Percentiles rank a stretch among this genome's conserved stretches.
These are phyloP conservation scores for Catocala sponsa DNA, from an alignment of 2,888 invertebrate genomes.

Conservation along the genomic window DNA sequence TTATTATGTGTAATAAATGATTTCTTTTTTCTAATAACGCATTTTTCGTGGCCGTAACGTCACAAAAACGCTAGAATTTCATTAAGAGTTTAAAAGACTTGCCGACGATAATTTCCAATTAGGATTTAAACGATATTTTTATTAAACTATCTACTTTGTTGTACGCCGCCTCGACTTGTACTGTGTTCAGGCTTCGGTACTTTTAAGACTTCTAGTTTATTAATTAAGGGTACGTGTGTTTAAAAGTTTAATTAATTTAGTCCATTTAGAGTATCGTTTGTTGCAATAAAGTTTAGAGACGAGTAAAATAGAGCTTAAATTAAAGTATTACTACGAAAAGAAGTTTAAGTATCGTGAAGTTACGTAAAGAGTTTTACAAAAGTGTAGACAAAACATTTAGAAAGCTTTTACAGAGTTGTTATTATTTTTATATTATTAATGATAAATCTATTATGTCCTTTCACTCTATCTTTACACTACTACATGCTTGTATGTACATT, in stretches of 20 bases:
- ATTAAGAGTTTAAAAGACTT: conserved; percentile 42
- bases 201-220: conserved; percentile 3
- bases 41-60: conserved; percentile 19
- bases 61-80: conserved; percentile 46
- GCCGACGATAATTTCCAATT: conserved; percentile 39
- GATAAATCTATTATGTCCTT: too few species aligned
- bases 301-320: too few species aligned
- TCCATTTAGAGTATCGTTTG: not conserved
- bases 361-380: too few species aligned
- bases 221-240: conserved; percentile 1
- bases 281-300: too few species aligned
- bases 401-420: too few species aligned
- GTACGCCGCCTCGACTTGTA: not conserved
- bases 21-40: not conserved
- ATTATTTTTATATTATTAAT: too few species aligned
- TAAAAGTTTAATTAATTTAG: conserved; percentile 3
- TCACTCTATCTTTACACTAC: too few species aligned
- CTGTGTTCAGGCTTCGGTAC: not conserved
- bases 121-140: conserved; percentile 41
- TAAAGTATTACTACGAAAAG: too few species aligned
- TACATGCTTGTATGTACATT: too few species aligned
- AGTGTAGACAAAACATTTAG: too few species aligned
- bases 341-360: too few species aligned
- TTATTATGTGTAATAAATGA: too few species aligned
- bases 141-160: conserved; percentile 20